Percentiles rank a stretch among this genome's conserved stretches.
These are phyloP conservation scores for Gastracanthus pulcherrimus DNA, from an alignment of 2,888 invertebrate genomes.

Conservation along the genomic window DNA sequence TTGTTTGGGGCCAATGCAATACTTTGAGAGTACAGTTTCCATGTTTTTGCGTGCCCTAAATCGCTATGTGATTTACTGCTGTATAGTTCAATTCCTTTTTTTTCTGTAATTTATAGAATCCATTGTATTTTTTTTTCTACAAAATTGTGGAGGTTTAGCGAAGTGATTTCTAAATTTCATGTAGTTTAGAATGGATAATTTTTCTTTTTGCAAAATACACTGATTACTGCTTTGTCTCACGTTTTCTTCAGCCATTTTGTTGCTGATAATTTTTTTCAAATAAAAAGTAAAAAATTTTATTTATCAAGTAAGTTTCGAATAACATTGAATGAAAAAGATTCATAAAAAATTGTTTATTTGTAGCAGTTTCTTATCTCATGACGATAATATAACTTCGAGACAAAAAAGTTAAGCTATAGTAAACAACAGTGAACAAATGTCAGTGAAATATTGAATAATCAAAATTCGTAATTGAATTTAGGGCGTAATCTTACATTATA, in stretches of 20 bases:
- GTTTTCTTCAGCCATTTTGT: not conserved
- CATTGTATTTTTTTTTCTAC: not conserved
- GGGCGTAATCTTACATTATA: too few relatives aligned
- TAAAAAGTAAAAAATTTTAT: too few relatives aligned
- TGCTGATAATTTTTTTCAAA: not conserved
- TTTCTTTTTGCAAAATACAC: not conserved
- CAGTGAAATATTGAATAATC: too few relatives aligned
- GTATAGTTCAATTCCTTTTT: not conserved
- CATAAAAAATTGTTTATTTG: too few relatives aligned
- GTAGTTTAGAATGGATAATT: not conserved
- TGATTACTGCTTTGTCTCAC: too few relatives aligned
- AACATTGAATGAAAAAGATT: too few relatives aligned
- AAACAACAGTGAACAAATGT: too few relatives aligned
- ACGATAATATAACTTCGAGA: too few relatives aligned
- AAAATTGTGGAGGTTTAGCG: not conserved
- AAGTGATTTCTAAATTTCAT: not conserved
- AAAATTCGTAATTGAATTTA: too few relatives aligned
- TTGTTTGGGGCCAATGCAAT: conserved; percentile 81
- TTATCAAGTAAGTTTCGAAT: too few relatives aligned
- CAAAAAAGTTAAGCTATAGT: too few relatives aligned
- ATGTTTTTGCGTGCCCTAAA: conserved; percentile 62
- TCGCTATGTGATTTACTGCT: not conserved
- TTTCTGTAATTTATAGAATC: not conserved
- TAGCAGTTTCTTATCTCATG: too few relatives aligned
- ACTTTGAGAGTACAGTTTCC: conserved; percentile 82